A percentile compares a stretch with the other conserved stretches of the same genome.
Conservation (phyloP, 1,140 invertebrate species). For the Halotydeus destructor region DNA sequence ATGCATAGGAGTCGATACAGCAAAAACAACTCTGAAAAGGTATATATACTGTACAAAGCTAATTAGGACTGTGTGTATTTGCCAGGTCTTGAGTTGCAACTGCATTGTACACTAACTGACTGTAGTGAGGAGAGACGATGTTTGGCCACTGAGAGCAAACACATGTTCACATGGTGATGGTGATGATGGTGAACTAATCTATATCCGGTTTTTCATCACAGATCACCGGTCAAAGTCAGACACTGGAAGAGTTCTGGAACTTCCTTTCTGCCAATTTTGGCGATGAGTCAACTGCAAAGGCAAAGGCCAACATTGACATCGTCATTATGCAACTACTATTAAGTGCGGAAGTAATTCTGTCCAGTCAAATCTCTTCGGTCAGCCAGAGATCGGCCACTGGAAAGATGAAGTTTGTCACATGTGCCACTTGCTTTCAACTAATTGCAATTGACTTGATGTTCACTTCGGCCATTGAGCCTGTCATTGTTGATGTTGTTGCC, state of each 20-base stretch:
- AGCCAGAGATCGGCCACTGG: neutral
- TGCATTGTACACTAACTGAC: no score
- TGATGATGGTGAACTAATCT: no score
- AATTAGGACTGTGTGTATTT: no score
- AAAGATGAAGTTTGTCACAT: neutral
- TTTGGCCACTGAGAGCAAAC: no score
- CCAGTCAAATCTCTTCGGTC: conserved; percentile 1
- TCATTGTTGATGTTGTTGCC: conserved; percentile 20
- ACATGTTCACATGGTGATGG: no score
- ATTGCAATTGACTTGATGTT: conserved; percentile 21
- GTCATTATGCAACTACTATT: conserved; percentile 16
- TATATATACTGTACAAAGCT: conserved; percentile 2
- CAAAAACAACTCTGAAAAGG: conserved; percentile 17
- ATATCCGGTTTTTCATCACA: no score
- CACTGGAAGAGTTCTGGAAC: conserved; percentile 16
- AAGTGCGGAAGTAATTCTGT: conserved; percentile 14
- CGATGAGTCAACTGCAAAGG: conserved; percentile 11
- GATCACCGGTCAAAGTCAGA: conserved; percentile 16
- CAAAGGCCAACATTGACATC: conserved; percentile 15
- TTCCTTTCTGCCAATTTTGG: conserved; percentile 17
- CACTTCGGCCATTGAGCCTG: conserved; percentile 20
- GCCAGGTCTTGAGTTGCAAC: neutral
- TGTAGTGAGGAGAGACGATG: no score
- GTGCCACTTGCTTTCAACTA: conserved; percentile 22
- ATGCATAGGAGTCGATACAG: conserved; percentile 18